A percentile compares a stretch with the other conserved stretches of the same genome.
phyloP scores from a whole-genome alignment of 2,797 vertebrate genomes.

The Champsocephalus esox region DNA sequence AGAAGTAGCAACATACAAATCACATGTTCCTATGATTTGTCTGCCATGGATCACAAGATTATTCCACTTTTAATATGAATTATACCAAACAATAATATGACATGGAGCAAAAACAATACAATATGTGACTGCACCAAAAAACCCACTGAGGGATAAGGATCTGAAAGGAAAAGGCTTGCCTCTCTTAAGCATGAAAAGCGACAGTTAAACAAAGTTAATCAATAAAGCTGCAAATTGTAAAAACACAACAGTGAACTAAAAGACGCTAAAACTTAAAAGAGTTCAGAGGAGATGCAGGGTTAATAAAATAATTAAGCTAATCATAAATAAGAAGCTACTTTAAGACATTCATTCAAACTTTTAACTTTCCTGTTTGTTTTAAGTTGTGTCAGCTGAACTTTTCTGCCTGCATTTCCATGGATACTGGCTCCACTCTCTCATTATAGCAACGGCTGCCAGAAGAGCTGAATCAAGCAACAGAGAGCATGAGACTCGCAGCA shows the following conservation, averaged over 20 bases:
- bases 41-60: neutral
- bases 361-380: constrained; percentile 32
- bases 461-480: constrained; percentile 62
- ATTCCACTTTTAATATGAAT: neutral
- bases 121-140: neutral
- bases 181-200: neutral
- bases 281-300: neutral
- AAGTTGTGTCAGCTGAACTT: constrained; percentile 52
- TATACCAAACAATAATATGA: neutral
- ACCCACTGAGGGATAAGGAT: neutral
- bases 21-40: neutral
- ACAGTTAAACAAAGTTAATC: neutral
- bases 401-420: constrained; percentile 74
- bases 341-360: constrained; percentile 18
- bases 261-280: no score
- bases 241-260: no score
- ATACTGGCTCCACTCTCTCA: constrained; percentile 65
- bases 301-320: neutral
- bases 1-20: neutral
- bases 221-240: no score
- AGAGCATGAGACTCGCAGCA: constrained; percentile 52
- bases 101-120: neutral
- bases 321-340: constrained; percentile 13
- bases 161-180: neutral
- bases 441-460: constrained; percentile 65